Conservation (phyloP, 2,113 vertebrate species). For the Grus americana region DNA sequence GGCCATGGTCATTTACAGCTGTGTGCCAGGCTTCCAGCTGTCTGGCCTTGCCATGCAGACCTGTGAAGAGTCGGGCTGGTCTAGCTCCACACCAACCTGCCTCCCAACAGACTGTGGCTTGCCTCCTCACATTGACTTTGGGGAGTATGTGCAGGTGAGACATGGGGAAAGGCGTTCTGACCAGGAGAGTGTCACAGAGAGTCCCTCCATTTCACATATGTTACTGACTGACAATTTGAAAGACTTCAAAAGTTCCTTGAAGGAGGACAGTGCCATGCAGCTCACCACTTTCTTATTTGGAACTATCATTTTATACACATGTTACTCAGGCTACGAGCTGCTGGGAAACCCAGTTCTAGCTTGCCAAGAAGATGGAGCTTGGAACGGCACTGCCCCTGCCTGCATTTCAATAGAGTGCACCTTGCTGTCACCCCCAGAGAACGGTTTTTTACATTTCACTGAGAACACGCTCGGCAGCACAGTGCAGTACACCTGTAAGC, state of each 20-base stretch:
- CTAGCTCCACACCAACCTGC: conserved; percentile 84
- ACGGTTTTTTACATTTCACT: conserved; percentile 83
- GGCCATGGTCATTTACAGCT: conserved; percentile 97
- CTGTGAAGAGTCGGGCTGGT: conserved; percentile 93
- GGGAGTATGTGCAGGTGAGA: conserved; percentile 81
- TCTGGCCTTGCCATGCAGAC: conserved; percentile 90
- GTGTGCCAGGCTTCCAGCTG: conserved; percentile 92
- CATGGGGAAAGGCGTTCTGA: conserved; percentile 45
- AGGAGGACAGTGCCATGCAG: conserved; percentile 28
- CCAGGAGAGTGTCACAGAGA: conserved; percentile 37
- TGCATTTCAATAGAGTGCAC: conserved; percentile 88
- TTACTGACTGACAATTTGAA: conserved; percentile 2
- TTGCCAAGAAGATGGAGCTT: conserved; percentile 91
- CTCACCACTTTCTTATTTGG: conserved; percentile 83
- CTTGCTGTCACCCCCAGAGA: conserved; percentile 77
- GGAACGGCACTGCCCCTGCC: conserved; percentile 91
- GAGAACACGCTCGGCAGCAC: conserved; percentile 80
- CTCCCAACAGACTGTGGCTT: conserved; percentile 90
- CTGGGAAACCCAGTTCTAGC: conserved; percentile 75
- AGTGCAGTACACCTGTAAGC: conserved; percentile 83
- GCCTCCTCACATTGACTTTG: conserved; percentile 96
- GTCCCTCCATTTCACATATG: not conserved
- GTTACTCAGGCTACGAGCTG: conserved; percentile 87
- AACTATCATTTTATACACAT: conserved; percentile 83
- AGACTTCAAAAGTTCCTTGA: conserved; percentile 11